A percentile compares a stretch with the other conserved stretches of the same genome.
phyloP scores from a whole-genome alignment of 2,797 vertebrate genomes.

The Lagocephalus sceleratus region DNA sequence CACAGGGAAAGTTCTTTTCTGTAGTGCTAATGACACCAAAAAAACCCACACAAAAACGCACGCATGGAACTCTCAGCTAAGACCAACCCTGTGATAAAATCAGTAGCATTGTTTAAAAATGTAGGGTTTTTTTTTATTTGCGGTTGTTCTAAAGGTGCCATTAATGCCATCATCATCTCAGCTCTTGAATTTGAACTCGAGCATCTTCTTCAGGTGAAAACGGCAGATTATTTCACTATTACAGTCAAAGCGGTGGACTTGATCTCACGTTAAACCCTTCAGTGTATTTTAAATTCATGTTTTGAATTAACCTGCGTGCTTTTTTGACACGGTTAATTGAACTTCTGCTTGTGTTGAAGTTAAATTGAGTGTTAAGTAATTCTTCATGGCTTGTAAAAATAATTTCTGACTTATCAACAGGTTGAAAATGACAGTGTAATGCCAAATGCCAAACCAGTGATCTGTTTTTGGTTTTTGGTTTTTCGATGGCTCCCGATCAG shows the following conservation, averaged over 20 bases:
- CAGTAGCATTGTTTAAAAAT: neutral
- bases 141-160: too few relatives aligned
- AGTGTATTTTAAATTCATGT: too few relatives aligned
- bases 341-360: too few relatives aligned
- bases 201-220: too few relatives aligned
- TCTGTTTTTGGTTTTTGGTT: conserved; percentile 17
- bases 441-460: neutral
- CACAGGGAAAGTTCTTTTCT: conserved; percentile 23
- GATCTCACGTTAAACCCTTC: too few relatives aligned
- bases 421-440: neutral
- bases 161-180: too few relatives aligned
- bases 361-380: neutral
- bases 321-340: too few relatives aligned
- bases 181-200: too few relatives aligned
- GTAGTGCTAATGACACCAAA: neutral
- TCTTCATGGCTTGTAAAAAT: neutral
- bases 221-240: too few relatives aligned
- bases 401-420: neutral
- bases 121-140: too few relatives aligned
- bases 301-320: too few relatives aligned
- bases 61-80: conserved; percentile 7
- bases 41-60: neutral
- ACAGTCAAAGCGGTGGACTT: too few relatives aligned
- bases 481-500: conserved; percentile 5
- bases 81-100: conserved; percentile 29